Base-by-base conservation (phyloP, 2,888 invertebrate species). In the Elegia similella region DNA sequence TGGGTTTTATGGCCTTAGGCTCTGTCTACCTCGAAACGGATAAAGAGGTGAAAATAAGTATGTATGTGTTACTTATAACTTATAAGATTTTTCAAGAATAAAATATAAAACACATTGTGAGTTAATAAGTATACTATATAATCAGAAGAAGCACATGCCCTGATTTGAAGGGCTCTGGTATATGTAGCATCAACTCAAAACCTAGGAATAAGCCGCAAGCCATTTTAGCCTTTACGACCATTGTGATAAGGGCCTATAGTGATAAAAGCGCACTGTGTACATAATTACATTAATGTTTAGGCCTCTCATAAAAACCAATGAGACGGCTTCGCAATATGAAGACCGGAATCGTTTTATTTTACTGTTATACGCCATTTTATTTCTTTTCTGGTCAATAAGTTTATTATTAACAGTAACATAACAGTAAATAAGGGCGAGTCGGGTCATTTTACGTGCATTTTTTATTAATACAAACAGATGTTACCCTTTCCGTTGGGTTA, bases 251-350 rank as follows among this genome's bases (percentile, higher is more conserved):
- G 15, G 16, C 56, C 42, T 13, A 16, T 55, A 55, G 34, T 56
- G 13, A 55, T 48, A 48, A 48, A 48, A 47, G 30, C 48, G 48
- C 38, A 38, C 48, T 56, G 56, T 48, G 48, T 56, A 56, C 48
- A 74, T 75, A 73, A 76, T 81, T 73, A 75, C 75, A 73, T 76
- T 81, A 85, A 80, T 77, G 78, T 66, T 66, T 70, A 69, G 73
- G 67, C 70, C 76, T 72, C 71, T 65, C 83, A 80, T 87, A 86
- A 87, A 87, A 87, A 70, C 72, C 80, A 82, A 87, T 78, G 85
- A 72, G 70, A 75, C 71, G 71, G 69, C 70, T 61, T 59, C 73
- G 69, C 74, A 74, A 74, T 84, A 83, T 82, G 79, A 79, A 76
- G 72, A 71, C 78, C 73, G 73, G 75, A 76, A 78, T 70, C 78